Evolutionary conservation across 2,113 vertebrate genomes (phyloP), one percentile per base, ranked within the genome.

Genomic region (Lichenostomus cassidix): DNA sequence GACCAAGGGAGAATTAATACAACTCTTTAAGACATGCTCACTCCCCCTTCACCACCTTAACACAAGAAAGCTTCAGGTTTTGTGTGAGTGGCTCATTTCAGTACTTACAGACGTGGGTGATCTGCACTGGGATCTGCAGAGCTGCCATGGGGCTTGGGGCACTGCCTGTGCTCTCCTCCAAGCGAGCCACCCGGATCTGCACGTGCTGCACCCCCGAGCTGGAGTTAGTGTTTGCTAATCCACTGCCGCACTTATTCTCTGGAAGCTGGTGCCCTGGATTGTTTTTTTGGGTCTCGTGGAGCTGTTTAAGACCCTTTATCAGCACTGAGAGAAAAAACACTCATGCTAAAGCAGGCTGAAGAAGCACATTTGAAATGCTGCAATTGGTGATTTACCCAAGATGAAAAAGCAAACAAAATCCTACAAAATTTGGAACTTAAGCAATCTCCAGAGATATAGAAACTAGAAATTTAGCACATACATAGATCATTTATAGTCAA

Each of bases 121-220:
- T 99, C 98, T 99, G 99, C 96, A 99, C 98, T 3, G 99, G 99
- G 96, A 99, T 99, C 98, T 99, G 99, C 95, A 99, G 94, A 35
- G 99, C 98, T 22, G 99, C 97, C 96, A 99, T 44, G 1, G 99
- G 98, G 95, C 97, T 98, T 3, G 98, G 95, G 84, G 98, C 87
- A 39, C 94, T 96, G 92, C 97, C 93, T 5, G 97, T 33, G 69
- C 85, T 98, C 93, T 99, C 99, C 53, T 99, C 99, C 93, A 99
- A 71, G 31, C 98, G 98, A 90, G 98, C 98, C 91, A 99, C 98
- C 60, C 98, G 98, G 68, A 99, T 99, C 98, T 99, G 99, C 60
- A 99, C 98, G 7, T 98, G 98, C 95, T 98, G 98, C 77, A 98
- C 96, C 15, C 98, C 96, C 6, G 99, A 98, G 80, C 97, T 97